Percentiles rank a stretch among this genome's conserved stretches.
These are phyloP conservation scores for Delichon dasypus DNA, from an alignment of 2,797 vertebrate genomes.

Conservation along the genomic window DNA sequence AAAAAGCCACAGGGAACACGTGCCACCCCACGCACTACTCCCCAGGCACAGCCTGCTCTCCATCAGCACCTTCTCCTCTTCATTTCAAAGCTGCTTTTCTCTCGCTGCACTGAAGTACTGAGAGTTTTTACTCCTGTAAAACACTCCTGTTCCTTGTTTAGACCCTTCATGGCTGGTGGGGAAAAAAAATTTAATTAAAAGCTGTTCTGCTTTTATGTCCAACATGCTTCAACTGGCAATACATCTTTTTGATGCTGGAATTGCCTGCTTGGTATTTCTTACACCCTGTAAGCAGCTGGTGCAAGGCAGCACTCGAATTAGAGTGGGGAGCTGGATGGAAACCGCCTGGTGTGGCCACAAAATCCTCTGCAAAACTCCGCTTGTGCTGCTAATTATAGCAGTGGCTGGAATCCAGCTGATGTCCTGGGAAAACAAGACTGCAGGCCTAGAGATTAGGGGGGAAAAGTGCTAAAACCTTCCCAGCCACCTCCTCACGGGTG, in stretches of 20 bases:
- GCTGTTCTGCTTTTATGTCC: constrained; percentile 40
- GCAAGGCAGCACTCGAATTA: not conserved
- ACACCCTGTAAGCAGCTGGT: constrained; percentile 1
- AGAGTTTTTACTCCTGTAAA: not conserved
- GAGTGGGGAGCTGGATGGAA: not conserved
- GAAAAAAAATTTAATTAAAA: constrained; percentile 30
- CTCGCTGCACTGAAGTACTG: not conserved
- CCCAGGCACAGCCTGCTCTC: not conserved
- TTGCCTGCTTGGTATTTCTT: constrained; percentile 10
- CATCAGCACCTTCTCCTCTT: not conserved
- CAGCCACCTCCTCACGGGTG: rapidly evolving
- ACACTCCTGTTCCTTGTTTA: not conserved
- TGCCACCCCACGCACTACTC: not conserved
- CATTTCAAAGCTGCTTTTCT: not conserved
- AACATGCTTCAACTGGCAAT: not conserved
- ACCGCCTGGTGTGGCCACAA: not conserved
- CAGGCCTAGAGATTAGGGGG: not conserved
- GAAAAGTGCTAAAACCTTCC: not conserved
- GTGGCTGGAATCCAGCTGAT: constrained; percentile 11
- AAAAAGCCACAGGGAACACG: not conserved
- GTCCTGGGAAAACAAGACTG: not conserved
- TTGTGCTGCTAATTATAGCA: not conserved
- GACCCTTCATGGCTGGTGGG: not conserved
- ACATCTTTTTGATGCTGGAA: not conserved
- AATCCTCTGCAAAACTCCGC: not conserved